phyloP scores from a whole-genome alignment of 2,797 vertebrate genomes.

The Alosa sapidissima region DNA sequence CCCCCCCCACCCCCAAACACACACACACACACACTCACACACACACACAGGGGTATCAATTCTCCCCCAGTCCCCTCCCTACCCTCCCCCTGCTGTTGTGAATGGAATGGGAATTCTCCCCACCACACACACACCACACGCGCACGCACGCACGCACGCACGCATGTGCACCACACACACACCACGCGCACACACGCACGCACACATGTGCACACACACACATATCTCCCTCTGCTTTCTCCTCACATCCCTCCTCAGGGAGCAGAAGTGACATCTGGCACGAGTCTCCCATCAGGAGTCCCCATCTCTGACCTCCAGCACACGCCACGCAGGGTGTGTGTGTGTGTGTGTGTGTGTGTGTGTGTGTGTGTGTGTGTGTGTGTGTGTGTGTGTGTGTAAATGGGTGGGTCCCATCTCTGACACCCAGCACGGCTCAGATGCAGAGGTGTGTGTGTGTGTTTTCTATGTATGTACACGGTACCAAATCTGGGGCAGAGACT shows the following conservation, averaged over 20 bases:
- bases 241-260: conserved; percentile 55
- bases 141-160: background rate
- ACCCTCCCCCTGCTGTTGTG: too few species aligned
- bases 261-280: conserved; percentile 70
- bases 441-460: background rate
- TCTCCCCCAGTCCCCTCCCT: background rate
- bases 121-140: background rate
- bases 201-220: conserved; percentile 28
- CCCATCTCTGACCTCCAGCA: conserved; percentile 43
- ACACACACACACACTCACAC: too few species aligned
- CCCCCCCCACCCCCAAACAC: too few species aligned
- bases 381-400: conserved; percentile 9
- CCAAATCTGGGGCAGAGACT: too few species aligned
- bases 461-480: background rate
- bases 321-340: conserved; percentile 20
- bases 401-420: conserved; percentile 4
- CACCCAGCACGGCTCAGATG: conserved; percentile 17
- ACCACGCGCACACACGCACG: background rate
- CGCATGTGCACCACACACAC: conserved; percentile 32
- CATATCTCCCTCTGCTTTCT: conserved; percentile 39
- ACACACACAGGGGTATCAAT: background rate
- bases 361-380: conserved; percentile 7
- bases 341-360: background rate
- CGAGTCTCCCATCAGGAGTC: conserved; percentile 56
- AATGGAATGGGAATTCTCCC: background rate